A percentile compares a stretch with the other conserved stretches of the same genome.
phyloP scores from a whole-genome alignment of 2,113 vertebrate species.

The Protomyctophum bolini region DNA sequence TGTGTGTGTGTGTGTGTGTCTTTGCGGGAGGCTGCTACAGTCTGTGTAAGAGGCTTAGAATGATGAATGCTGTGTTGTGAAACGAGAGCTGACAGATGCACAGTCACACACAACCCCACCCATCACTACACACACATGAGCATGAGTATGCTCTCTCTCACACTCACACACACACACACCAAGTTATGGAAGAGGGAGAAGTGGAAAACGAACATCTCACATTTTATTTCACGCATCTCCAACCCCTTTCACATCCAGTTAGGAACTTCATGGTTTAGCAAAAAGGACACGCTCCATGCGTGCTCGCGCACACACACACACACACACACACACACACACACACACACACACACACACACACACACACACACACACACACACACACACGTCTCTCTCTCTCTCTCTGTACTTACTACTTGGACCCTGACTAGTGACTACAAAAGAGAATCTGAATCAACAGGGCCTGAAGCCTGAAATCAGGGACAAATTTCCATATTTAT shows the following conservation, averaged over 20 bases:
- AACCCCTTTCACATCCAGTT: constrained; percentile 17
- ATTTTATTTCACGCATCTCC: constrained; percentile 34
- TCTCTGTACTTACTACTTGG: not conserved
- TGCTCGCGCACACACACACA: constrained; percentile 4
- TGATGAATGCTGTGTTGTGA: constrained; percentile 53
- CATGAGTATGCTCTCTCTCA: not conserved
- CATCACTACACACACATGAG: not conserved
- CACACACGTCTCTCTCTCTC: too few relatives aligned
- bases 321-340: not conserved
- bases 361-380: not conserved
- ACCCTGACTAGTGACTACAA: not conserved
- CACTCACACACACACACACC: not conserved
- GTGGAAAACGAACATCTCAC: constrained; percentile 27
- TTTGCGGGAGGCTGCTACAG: not conserved
- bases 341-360: not conserved
- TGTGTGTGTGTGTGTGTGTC: not conserved
- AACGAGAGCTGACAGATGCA: constrained; percentile 55
- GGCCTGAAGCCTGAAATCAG: not conserved
- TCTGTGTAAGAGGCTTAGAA: constrained; percentile 67
- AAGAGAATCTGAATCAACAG: not conserved
- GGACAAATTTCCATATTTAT: constrained; percentile 8
- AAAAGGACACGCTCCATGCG: not conserved
- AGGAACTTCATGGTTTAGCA: not conserved
- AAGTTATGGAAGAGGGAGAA: constrained; percentile 11
- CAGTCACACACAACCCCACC: constrained; percentile 16